Conservation (phyloP, 2,113 vertebrate genomes). For the Apodemus speciosus region DNA sequence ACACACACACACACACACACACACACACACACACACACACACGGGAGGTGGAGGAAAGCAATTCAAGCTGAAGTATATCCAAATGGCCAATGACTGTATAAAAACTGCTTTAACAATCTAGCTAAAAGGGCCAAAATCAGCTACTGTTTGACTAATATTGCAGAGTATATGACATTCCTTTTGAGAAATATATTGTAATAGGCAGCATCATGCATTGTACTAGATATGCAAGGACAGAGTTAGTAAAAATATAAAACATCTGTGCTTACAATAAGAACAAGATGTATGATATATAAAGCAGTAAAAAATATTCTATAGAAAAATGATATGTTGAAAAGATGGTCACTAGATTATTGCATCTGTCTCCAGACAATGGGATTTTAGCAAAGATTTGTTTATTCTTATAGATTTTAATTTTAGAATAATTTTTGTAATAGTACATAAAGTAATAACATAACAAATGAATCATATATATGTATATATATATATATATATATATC, state of each 20-base stretch:
- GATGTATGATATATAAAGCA: neutral
- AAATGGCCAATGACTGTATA: neutral
- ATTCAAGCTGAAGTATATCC: neutral
- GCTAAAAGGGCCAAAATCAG: slow-evolving; percentile 22
- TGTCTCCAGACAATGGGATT: neutral
- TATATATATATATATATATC: neutral
- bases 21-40: neutral
- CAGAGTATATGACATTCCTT: neutral
- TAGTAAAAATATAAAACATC: slow-evolving; percentile 8
- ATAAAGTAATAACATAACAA: slow-evolving; percentile 22
- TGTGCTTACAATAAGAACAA: neutral
- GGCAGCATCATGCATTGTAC: neutral
- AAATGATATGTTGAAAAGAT: neutral
- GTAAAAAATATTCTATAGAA: neutral
- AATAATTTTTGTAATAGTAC: neutral
- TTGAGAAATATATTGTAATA: neutral
- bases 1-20: neutral
- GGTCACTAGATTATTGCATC: neutral
- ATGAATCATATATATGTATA: neutral
- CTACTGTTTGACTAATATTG: neutral
- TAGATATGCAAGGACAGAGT: neutral
- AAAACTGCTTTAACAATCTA: neutral
- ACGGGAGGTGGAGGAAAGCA: neutral
- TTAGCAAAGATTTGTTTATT: neutral
- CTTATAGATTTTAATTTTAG: neutral